phyloP scores from a whole-genome alignment of 1,140 invertebrate genomes.

The Streblospio benedicti region DNA sequence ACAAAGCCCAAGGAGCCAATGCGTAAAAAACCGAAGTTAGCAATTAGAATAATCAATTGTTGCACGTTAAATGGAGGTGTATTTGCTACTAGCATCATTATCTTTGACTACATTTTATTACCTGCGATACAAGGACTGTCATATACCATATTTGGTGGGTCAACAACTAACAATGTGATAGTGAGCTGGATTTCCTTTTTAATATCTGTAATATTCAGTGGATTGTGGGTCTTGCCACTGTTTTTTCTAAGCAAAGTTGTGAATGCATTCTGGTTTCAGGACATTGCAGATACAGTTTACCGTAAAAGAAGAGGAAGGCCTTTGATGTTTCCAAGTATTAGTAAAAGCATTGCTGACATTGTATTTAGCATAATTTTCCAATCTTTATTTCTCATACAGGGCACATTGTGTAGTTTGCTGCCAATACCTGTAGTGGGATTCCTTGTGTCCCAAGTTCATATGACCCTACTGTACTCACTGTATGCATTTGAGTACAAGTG shows the following conservation, averaged over 20 bases:
- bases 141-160: constrained; percentile 1
- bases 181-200: constrained; percentile 74
- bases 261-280: constrained; percentile 58
- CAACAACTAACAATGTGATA: constrained; percentile 34
- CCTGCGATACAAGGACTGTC: background rate
- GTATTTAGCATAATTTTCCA: constrained; percentile 80
- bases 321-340: constrained; percentile 65
- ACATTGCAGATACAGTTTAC: constrained; percentile 85
- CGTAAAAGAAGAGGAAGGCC: constrained; percentile 71
- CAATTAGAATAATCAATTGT: constrained; percentile 68
- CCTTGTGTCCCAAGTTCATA: constrained; percentile 67
- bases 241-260: constrained; percentile 80
- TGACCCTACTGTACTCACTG: constrained; percentile 83
- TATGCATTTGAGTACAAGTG: constrained; percentile 97
- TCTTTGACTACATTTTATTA: constrained; percentile 60
- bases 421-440: constrained; percentile 67
- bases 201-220: constrained; percentile 67
- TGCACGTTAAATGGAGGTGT: constrained; percentile 77
- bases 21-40: constrained; percentile 28
- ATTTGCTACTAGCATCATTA: constrained; percentile 65
- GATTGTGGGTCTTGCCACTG: constrained; percentile 80
- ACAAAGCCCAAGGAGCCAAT: background rate
- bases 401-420: constrained; percentile 64
- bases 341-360: constrained; percentile 77
- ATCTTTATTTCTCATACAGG: constrained; percentile 75